Base-by-base conservation (phyloP, 2,888 invertebrate genomes). In the Melanargia galathea region DNA sequence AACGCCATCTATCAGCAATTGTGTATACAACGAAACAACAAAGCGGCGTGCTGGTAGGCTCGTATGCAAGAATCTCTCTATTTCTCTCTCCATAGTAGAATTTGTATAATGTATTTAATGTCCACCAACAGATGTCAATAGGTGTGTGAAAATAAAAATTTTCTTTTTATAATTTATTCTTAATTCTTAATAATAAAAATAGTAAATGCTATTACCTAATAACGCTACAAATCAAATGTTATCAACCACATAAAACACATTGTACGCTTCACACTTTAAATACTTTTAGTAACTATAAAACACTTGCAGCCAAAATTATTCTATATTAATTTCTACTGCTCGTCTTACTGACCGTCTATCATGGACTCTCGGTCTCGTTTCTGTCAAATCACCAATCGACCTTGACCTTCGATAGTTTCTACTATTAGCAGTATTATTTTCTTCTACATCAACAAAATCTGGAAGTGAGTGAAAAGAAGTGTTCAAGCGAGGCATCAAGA, bases 401-500 rank as follows among this genome's bases (percentile, higher is more conserved):
- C 90, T 84, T 0, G 92, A 91, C 61, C 92, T 80, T 1, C 92
- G 80, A 65, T 85, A 77, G 10, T 76, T 72, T 11, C 78, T 78
- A 22, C 64, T 66, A 1, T 78, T 78, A 22, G 63, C 78, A 22
- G 64, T 66, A 1, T 78, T 65, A 69, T 79, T 70, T 13, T 60
- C 58, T n/a, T 85, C 83, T 35, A 81, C 83, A 18, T 89, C 88
- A 0, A 92, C 76, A 22, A 92, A 87, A 67, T 91, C 92, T 49
- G 92, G 91, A 16, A 92, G 70, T 0, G 94, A 94, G 70, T 93
- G 93, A 70, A 92, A 93, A 0, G 94, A 94, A 1, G 93, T 82
- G 68, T 93, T 94, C 56, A 95, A 76, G 63, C 94, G 92, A 8
- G 95, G 95, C 94, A 96, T 94, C 38, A 94, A 85, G 26, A 96